phyloP scores from a whole-genome alignment of 2,113 vertebrate genomes.

The Dicerorhinus sumatrensis region DNA sequence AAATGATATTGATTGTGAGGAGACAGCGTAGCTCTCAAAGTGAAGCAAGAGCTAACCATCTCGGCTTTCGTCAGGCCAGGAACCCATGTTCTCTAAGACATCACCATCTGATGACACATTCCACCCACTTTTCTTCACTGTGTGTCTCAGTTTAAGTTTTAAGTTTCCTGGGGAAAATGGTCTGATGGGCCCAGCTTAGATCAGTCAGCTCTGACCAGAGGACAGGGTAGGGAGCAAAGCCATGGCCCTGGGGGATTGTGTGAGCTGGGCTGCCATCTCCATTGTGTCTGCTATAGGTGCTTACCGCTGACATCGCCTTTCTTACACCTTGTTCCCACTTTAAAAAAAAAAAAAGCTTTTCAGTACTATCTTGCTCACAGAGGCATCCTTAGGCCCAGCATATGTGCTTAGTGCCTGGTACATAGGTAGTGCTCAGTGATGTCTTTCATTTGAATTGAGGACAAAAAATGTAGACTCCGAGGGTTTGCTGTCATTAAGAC shows the following conservation, averaged over 20 bases:
- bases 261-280: neutral
- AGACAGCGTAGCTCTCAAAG: neutral
- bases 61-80: neutral
- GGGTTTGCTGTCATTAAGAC: neutral
- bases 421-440: neutral
- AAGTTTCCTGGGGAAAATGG: neutral
- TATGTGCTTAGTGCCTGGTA: neutral
- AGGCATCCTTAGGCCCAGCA: neutral
- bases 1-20: neutral
- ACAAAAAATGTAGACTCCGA: neutral
- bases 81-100: neutral
- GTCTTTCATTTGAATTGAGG: neutral
- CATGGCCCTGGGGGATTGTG: neutral
- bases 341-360: neutral
- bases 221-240: neutral
- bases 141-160: neutral
- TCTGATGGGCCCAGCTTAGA: neutral
- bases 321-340: neutral
- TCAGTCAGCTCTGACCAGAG: neutral
- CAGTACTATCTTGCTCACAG: neutral
- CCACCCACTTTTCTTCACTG: neutral
- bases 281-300: neutral
- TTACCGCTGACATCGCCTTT: neutral
- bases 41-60: neutral
- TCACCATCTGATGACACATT: neutral